Conservation (phyloP, 92 coral and sea anemone species). For the Actinernus sp. region DNA sequence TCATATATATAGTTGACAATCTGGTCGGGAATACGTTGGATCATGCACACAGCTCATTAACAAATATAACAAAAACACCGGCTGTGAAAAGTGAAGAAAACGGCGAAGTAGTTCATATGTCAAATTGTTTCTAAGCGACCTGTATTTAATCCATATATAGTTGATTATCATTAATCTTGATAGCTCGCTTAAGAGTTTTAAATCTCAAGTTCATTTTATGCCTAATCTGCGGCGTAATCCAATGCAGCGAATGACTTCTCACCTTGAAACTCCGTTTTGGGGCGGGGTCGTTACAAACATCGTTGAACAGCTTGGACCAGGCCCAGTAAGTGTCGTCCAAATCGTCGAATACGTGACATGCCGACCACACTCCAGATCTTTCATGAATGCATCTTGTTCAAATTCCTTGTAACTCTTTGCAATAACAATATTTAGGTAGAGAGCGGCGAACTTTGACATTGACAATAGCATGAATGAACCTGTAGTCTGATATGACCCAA, state of each 20-base stretch:
- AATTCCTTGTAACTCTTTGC: slow-evolving; percentile 42
- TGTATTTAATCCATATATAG: slow-evolving; percentile 20
- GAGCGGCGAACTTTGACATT: no score
- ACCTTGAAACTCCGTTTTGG: slow-evolving; percentile 48
- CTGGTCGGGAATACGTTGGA: no score
- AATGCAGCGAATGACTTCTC: slow-evolving; percentile 50
- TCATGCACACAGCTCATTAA: no score
- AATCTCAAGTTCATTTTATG: slow-evolving; percentile 56
- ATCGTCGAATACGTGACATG: slow-evolving; percentile 35
- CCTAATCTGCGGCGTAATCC: slow-evolving; percentile 61
- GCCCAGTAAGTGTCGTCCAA: slow-evolving; percentile 67
- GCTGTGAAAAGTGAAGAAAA: no score
- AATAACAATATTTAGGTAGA: no score
- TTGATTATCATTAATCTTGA: slow-evolving; percentile 12
- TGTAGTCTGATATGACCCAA: no score
- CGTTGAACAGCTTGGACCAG: slow-evolving; percentile 38
- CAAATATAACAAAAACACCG: no score
- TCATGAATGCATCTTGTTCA: slow-evolving; percentile 34
- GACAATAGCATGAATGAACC: no score
- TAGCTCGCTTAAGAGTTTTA: slow-evolving; percentile 35
- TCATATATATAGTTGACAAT: no score
- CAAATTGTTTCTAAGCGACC: slow-evolving; percentile 42
- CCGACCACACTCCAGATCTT: slow-evolving; percentile 36
- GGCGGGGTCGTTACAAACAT: slow-evolving; percentile 46
- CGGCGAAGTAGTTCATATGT: slow-evolving; percentile 55